Evolutionary conservation across 2,113 vertebrate genomes (phyloP), one percentile per base, ranked within the genome.

Genomic region (Forbesichthys papilliferus): DNA sequence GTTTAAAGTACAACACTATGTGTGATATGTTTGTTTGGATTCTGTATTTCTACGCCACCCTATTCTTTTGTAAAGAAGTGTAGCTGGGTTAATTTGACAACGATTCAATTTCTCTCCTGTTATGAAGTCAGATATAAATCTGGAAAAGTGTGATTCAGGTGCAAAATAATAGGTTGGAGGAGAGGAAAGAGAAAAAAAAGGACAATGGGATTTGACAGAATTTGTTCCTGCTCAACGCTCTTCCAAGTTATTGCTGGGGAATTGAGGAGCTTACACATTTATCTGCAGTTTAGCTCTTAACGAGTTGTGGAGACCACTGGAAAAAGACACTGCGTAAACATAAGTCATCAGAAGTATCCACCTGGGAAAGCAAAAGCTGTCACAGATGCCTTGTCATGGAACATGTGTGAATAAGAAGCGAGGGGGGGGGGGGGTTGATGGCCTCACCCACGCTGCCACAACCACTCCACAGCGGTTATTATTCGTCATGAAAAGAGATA

Each of bases 401-500:
- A 78, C 69, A 73, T 56, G 11, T 64, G 27, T 0, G 11, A 80
- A 75, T 4, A 73, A 82, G 71, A 62, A 53, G 42, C 16, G 27
- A 78, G 61, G 59, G 64, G 55, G 67, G 62, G 78, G 61, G 59
- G 64, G 55, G 67, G 62, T 77, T 51, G 47, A 58, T 66, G 0
- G 66, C 66, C 59, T 61, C 63, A 64, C 68, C 73, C 57, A 74
- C 73, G 65, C 71, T 84, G 77, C 74, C 73, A 53, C 73, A 81
- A 78, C 64, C 73, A 74, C 62, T 66, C 66, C 56, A 3, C 71
- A 27, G 75, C 63, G 77, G 80, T 69, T 77, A 75, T 70, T 84
- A 81, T 75, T 69, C 69, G 51, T 81, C 74, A 58, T 42, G 61
- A 81, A 69, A 71, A 52, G 27, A 80, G 79, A 87, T 81, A 82